Evolutionary conservation across 2,888 invertebrate species (phyloP).

Genomic region (Graphium colonna): DNA sequence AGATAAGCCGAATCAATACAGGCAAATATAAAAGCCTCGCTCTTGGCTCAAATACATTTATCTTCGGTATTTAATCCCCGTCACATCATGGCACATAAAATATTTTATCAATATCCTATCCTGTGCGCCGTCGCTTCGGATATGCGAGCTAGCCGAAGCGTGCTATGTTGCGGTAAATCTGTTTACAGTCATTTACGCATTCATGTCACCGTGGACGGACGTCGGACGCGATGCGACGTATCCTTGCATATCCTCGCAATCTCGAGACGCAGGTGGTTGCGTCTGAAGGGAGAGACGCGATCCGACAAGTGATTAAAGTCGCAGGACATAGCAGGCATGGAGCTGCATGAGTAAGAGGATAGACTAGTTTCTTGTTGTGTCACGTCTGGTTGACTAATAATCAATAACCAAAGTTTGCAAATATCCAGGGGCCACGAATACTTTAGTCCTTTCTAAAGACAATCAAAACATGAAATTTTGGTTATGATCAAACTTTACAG

Average conservation of each 20-base stretch:
- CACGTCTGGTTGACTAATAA: neutral
- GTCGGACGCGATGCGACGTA: slow-evolving; percentile 19
- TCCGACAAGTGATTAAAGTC: slow-evolving; percentile 15
- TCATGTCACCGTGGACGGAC: slow-evolving; percentile 17
- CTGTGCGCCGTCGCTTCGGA: neutral
- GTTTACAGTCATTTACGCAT: slow-evolving; percentile 24
- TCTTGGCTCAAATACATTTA: too few relatives aligned
- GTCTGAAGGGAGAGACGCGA: slow-evolving; percentile 8
- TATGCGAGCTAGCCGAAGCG: slow-evolving; percentile 2
- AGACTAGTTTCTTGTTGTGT: too few relatives aligned
- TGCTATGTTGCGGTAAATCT: slow-evolving; percentile 18
- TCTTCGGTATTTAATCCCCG: too few relatives aligned
- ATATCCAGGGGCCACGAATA: neutral
- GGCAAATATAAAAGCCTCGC: too few relatives aligned
- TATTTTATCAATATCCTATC: neutral
- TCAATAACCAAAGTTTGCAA: neutral
- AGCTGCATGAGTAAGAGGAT: too few relatives aligned
- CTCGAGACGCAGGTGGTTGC: slow-evolving; percentile 16
- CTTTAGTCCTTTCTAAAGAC: too few relatives aligned
- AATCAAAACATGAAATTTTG: too few relatives aligned
- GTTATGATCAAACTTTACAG: too few relatives aligned
- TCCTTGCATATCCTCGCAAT: slow-evolving; percentile 15
- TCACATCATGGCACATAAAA: too few relatives aligned
- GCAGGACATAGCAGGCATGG: too few relatives aligned
- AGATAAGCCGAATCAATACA: too few relatives aligned